Evolutionary conservation across 2,797 vertebrate genomes (phyloP).

Genomic region (Thamnophis elegans): DNA sequence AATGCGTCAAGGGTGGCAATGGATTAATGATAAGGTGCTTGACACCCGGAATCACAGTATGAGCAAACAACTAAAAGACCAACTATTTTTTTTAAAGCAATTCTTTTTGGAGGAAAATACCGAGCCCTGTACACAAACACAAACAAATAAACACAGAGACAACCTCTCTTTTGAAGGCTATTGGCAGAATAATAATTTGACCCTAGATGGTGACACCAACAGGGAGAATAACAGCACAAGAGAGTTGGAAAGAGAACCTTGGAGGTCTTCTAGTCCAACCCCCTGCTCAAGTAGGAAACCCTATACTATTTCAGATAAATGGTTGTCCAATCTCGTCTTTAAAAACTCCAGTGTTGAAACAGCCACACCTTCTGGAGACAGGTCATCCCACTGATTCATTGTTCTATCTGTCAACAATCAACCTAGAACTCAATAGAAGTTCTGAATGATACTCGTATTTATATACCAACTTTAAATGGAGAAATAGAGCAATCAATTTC

Average conservation of each 20-base stretch:
- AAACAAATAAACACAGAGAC: not conserved
- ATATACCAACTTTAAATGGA: slow-evolving; percentile 71
- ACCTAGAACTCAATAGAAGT: slow-evolving; percentile 59
- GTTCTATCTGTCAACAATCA: slow-evolving; percentile 34
- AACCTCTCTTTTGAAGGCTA: slow-evolving; percentile 39
- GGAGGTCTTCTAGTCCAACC: not conserved
- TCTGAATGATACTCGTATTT: slow-evolving; percentile 70
- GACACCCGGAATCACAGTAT: slow-evolving; percentile 55
- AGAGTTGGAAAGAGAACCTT: not conserved
- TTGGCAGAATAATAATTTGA: slow-evolving; percentile 40
- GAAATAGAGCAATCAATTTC: slow-evolving; percentile 30
- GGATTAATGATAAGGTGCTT: slow-evolving; percentile 79
- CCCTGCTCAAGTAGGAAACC: not conserved
- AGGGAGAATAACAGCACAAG: not conserved
- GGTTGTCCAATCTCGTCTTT: not conserved
- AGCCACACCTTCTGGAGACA: not conserved
- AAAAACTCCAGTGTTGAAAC: not conserved
- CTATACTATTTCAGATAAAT: not conserved
- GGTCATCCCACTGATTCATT: not conserved
- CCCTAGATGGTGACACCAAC: slow-evolving; percentile 15
- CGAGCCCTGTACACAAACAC: not conserved
- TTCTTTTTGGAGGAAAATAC: not conserved
- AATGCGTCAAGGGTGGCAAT: slow-evolving; percentile 72
- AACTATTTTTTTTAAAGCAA: not conserved
- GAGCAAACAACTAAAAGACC: slow-evolving; percentile 54